Conservation (phyloP, 2,888 invertebrate species). For the Dryococelus australis region DNA sequence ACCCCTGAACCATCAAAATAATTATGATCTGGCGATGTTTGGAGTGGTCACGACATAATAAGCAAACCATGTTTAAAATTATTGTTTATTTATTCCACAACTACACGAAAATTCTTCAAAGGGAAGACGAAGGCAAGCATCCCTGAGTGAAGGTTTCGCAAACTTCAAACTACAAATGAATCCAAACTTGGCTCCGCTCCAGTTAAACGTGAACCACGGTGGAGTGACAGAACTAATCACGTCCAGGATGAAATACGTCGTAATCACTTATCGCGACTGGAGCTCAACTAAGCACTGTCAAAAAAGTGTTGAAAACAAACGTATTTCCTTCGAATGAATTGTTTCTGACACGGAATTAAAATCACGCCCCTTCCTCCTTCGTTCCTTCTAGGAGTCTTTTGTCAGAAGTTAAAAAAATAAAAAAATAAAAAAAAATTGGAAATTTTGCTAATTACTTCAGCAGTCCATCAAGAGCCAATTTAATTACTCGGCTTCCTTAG, state of each 20-base stretch:
- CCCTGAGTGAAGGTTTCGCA: no score
- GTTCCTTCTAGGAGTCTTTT: background rate
- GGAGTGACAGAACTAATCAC: background rate
- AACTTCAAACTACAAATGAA: background rate
- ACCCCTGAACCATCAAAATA: no score
- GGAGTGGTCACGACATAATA: no score
- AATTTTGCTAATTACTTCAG: constrained; percentile 26
- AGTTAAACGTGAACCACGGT: background rate
- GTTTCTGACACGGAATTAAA: background rate
- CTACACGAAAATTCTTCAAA: no score
- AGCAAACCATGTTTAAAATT: no score
- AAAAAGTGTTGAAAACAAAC: constrained; percentile 11
- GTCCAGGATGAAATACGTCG: background rate
- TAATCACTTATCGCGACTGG: background rate
- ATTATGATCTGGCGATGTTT: no score
- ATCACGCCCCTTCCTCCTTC: background rate
- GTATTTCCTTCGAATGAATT: background rate
- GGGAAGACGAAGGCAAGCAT: no score
- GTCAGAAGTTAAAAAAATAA: background rate
- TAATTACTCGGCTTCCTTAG: constrained; percentile 5
- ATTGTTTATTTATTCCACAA: no score
- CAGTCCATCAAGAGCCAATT: constrained; percentile 27
- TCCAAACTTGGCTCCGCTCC: background rate
- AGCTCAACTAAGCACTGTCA: background rate
- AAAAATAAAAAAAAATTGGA: constrained; percentile 2